phyloP scores from a whole-genome alignment of 2,797 vertebrate species.

The Emydoidea blandingii region DNA sequence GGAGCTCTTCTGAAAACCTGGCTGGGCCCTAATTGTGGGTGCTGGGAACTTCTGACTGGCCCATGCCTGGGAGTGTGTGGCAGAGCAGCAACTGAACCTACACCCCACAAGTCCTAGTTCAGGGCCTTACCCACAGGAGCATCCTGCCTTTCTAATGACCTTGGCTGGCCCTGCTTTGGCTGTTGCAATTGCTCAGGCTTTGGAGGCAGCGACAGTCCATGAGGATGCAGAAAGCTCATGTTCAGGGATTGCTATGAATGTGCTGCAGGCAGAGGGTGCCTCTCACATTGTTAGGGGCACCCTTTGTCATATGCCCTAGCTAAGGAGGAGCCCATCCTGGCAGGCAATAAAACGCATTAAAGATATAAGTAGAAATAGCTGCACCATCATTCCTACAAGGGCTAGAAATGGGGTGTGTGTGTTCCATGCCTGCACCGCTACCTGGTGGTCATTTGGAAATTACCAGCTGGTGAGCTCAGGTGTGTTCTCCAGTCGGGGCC shows the following conservation, averaged over 20 bases:
- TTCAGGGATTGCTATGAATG: neutral
- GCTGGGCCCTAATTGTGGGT: neutral
- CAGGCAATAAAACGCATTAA: neutral
- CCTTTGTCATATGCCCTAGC: neutral
- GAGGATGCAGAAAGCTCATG: neutral
- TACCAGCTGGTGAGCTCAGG: neutral
- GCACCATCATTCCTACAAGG: neutral
- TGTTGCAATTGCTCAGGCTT: neutral
- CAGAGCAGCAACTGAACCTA: neutral
- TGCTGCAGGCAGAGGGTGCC: neutral
- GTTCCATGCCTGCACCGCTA: neutral
- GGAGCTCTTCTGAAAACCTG: neutral
- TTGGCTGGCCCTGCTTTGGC: neutral
- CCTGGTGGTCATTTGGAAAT: fast-evolving
- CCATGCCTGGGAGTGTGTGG: neutral
- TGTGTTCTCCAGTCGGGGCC: neutral
- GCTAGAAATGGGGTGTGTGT: neutral
- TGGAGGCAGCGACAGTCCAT: neutral
- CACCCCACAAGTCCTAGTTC: no score
- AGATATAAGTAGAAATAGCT: neutral
- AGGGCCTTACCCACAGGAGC: neutral
- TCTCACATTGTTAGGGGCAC: neutral
- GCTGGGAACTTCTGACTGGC: neutral
- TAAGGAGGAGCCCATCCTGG: neutral
- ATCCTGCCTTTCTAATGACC: neutral